Conservation (phyloP, 2,888 invertebrate species). For the Capitulum mitella region DNA sequence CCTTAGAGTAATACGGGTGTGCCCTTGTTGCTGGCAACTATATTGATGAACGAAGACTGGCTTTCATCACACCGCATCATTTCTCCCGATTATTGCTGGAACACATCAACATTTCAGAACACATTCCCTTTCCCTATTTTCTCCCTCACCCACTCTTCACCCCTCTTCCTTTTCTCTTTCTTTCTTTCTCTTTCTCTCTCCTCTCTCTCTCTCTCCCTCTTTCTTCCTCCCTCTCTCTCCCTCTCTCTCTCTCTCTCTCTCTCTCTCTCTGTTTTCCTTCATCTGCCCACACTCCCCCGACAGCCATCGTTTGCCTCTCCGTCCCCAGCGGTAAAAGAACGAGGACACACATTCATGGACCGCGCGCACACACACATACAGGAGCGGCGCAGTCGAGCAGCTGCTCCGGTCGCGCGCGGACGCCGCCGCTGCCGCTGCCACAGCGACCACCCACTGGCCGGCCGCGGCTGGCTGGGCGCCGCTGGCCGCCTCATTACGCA, state of each 20-base stretch:
- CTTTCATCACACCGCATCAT: no score
- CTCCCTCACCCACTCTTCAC: constrained; percentile 38
- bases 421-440: no score
- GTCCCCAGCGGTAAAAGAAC: background rate
- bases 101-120: no score
- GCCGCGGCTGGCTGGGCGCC: background rate
- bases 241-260: constrained; percentile 39
- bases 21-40: no score
- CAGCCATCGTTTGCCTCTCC: no score
- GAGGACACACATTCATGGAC: background rate
- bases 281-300: background rate
- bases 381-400: background rate
- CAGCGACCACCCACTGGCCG: constrained; percentile 15
- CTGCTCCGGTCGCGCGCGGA: no score
- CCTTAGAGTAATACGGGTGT: no score
- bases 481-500: constrained; percentile 7
- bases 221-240: constrained; percentile 43
- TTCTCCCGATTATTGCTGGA: no score
- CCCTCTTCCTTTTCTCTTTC: no score
- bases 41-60: no score
- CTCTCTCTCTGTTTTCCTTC: constrained; percentile 26
- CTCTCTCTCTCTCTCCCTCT: constrained; percentile 29
- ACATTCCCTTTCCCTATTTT: no score
- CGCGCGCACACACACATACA: constrained; percentile 23
- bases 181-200: constrained; percentile 29